Conservation (phyloP, 1,140 invertebrate species). For the Paraescarpia echinospica region DNA sequence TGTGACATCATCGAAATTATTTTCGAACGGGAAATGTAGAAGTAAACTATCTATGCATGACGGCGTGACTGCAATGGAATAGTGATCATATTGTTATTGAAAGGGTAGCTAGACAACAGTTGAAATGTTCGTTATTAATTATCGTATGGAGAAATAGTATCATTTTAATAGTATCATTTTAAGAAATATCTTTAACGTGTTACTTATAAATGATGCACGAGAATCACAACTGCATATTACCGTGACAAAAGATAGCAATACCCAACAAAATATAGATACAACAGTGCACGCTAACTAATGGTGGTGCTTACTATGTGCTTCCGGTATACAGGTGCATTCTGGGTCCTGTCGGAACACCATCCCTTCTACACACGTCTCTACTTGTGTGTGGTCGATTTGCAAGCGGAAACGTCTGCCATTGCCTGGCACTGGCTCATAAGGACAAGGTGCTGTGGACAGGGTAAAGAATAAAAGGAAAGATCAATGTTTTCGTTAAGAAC, state of each 20-base stretch:
- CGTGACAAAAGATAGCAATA: neutral
- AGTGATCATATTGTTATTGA: neutral
- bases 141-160: neutral
- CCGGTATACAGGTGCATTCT: neutral
- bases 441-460: neutral
- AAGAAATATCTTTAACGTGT: neutral
- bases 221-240: neutral
- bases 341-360: neutral
- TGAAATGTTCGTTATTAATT: neutral
- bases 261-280: neutral
- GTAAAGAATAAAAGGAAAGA: neutral
- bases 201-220: neutral
- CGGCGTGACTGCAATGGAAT: neutral
- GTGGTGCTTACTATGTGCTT: neutral
- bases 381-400: neutral
- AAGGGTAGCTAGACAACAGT: neutral
- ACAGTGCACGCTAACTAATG: neutral
- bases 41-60: neutral
- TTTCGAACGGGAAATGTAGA: slow-evolving; percentile 1
- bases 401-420: neutral
- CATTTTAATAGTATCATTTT: neutral
- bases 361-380: neutral
- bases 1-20: neutral
- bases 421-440: neutral
- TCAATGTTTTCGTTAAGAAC: too few relatives aligned